A percentile compares a stretch with the other conserved stretches of the same genome.
Conservation (phyloP, 2,797 vertebrate species). For the Picus viridis region DNA sequence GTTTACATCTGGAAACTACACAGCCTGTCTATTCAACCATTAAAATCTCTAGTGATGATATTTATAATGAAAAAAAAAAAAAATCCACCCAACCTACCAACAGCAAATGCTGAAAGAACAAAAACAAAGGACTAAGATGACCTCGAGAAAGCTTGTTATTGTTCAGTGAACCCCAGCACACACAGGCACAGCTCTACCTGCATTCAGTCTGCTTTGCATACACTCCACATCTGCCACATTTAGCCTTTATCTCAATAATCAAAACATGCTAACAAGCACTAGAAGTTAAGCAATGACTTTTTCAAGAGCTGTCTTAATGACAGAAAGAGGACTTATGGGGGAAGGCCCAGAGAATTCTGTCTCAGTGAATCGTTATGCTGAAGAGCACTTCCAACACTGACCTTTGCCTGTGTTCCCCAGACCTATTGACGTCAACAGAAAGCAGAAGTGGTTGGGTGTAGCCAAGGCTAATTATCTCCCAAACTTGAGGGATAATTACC, state of each 20-base stretch:
- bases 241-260: neutral
- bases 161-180: neutral
- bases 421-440: neutral
- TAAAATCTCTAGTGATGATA: neutral
- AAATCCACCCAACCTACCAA: accelerated
- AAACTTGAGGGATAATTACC: neutral
- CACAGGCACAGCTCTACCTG: neutral
- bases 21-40: neutral
- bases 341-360: neutral
- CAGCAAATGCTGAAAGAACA: neutral
- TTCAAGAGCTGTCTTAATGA: neutral
- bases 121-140: neutral
- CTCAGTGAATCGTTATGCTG: neutral
- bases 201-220: neutral
- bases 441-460: neutral
- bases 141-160: neutral
- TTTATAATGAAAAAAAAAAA: neutral
- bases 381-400: neutral
- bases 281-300: neutral
- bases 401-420: neutral
- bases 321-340: neutral
- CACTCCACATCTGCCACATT: neutral
- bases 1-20: neutral
- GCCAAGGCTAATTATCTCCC: neutral
- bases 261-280: neutral